Conservation (phyloP, 2,113 vertebrate genomes). For the Chaetura pelagica region DNA sequence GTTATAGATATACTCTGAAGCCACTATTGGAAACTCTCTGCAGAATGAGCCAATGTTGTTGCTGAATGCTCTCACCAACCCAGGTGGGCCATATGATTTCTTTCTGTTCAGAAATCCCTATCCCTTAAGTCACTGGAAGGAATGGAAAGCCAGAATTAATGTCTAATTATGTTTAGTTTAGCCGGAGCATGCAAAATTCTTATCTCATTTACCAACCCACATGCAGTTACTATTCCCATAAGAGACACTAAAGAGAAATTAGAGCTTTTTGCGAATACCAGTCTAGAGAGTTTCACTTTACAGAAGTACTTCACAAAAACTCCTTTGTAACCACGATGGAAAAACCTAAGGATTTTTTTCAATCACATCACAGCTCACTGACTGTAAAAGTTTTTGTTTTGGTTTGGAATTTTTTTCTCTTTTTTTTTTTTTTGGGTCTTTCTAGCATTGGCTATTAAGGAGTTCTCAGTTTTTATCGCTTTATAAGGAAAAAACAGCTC, state of each 20-base stretch:
- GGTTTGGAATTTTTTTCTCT: neutral
- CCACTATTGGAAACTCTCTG: neutral
- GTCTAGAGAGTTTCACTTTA: slow-evolving; percentile 61
- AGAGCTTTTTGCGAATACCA: slow-evolving; percentile 65
- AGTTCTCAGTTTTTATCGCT: slow-evolving; percentile 52
- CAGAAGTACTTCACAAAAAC: slow-evolving; percentile 61
- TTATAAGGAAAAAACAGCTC: slow-evolving; percentile 66
- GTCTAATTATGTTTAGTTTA: slow-evolving; percentile 66
- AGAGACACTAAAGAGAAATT: slow-evolving; percentile 72
- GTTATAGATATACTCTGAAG: neutral
- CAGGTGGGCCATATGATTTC: slow-evolving; percentile 40
- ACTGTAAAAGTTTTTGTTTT: slow-evolving; percentile 60
- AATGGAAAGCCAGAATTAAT: slow-evolving; percentile 63
- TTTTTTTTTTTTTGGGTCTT: slow-evolving; percentile 22
- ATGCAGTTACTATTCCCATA: slow-evolving; percentile 54
- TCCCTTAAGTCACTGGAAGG: slow-evolving; percentile 54
- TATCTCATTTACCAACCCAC: slow-evolving; percentile 70
- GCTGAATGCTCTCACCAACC: slow-evolving; percentile 24
- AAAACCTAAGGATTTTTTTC: slow-evolving; percentile 32
- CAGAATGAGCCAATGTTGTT: neutral
- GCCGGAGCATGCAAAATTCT: slow-evolving; percentile 48
- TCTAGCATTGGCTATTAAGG: slow-evolving; percentile 25
- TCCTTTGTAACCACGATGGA: slow-evolving; percentile 53
- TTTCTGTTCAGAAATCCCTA: slow-evolving; percentile 46
- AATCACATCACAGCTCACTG: slow-evolving; percentile 23